These are phyloP conservation scores for Xiphophorus birchmanni DNA, from an alignment of 2,797 vertebrate genomes.

Conservation along the genomic window DNA sequence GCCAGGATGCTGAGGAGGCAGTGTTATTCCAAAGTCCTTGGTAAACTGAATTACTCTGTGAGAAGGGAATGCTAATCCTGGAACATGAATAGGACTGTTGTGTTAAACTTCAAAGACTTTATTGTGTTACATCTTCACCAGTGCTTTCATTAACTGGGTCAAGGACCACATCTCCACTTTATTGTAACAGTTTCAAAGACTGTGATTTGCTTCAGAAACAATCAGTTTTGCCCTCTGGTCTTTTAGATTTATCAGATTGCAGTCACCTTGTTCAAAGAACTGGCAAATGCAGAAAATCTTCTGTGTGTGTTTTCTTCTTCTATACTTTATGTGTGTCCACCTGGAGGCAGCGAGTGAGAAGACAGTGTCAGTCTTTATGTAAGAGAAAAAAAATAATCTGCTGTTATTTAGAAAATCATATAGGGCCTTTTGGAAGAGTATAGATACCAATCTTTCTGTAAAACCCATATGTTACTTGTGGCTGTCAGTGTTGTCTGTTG, in stretches of 20 bases:
- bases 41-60: conserved; percentile 50
- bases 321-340: conserved; percentile 22
- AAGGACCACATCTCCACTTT: conserved; percentile 70
- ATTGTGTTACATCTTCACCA: conserved; percentile 64
- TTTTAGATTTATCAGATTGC: conserved; percentile 41
- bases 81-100: conserved; percentile 65
- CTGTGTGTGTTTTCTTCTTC: not conserved
- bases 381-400: not conserved
- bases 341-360: conserved; percentile 19
- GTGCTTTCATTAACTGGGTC: conserved; percentile 76
- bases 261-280: conserved; percentile 42
- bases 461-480: conserved; percentile 54
- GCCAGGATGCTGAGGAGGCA: conserved; percentile 16
- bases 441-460: conserved; percentile 39
- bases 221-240: conserved; percentile 42
- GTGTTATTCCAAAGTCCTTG: conserved; percentile 27
- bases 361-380: conserved; percentile 22
- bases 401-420: conserved; percentile 31
- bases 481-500: not conserved
- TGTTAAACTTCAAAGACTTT: conserved; percentile 74
- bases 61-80: conserved; percentile 60
- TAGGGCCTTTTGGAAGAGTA: conserved; percentile 20
- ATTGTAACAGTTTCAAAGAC: conserved; percentile 54
- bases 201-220: conserved; percentile 57
- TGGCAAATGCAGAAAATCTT: conserved; percentile 3